A percentile compares a stretch with the other conserved stretches of the same genome.
Evolutionary conservation across 2,113 vertebrate species (phyloP).

Genomic region (Pseudopodoces humilis): DNA sequence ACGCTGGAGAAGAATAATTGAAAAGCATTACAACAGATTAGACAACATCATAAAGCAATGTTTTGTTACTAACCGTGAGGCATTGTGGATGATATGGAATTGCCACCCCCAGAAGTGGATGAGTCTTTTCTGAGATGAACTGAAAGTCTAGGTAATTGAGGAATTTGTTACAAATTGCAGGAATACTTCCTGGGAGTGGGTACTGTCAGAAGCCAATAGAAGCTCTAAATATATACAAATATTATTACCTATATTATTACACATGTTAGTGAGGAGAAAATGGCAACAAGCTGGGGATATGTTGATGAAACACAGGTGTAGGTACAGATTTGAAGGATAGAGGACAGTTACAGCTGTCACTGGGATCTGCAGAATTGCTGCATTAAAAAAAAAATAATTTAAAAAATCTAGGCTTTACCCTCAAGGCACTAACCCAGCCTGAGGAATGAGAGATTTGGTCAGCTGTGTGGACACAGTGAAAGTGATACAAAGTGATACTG

Average conservation of each 20-base stretch:
- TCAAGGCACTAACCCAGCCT: background rate
- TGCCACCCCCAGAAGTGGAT: background rate
- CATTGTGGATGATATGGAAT: background rate
- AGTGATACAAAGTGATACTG: background rate
- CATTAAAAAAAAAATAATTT: background rate
- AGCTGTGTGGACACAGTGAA: background rate
- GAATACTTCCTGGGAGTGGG: background rate
- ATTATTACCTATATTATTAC: background rate
- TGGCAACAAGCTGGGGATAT: background rate
- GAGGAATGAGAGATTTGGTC: background rate
- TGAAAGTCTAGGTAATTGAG: background rate
- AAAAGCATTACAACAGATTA: background rate
- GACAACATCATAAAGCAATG: background rate
- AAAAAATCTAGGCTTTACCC: background rate
- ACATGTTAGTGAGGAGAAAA: background rate
- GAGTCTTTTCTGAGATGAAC: background rate
- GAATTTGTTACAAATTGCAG: background rate
- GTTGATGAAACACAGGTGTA: background rate
- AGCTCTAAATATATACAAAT: background rate
- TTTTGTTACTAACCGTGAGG: background rate
- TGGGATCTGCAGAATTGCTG: background rate
- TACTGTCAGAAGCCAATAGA: background rate
- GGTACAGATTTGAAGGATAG: background rate
- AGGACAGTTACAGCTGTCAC: background rate
- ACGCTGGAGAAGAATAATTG: background rate